These are phyloP conservation scores for Luperina testacea DNA, from an alignment of 2,888 invertebrate genomes.

Conservation along the genomic window DNA sequence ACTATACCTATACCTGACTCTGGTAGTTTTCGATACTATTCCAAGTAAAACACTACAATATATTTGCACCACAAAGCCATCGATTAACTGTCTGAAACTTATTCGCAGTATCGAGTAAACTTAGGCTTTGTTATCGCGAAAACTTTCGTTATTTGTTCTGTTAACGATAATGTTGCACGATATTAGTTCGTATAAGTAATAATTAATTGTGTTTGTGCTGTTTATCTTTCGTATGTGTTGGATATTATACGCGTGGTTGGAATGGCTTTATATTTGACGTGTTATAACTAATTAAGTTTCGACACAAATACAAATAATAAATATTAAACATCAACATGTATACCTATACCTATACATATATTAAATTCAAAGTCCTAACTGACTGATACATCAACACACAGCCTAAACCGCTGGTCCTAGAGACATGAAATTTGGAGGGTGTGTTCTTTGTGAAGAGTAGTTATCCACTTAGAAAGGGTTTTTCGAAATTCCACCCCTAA, in stretches of 20 bases:
- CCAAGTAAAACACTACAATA: constrained; percentile 19
- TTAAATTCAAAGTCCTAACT: too few species aligned
- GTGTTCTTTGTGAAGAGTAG: too few species aligned
- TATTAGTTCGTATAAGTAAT: constrained; percentile 79
- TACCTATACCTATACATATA: too few species aligned
- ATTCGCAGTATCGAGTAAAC: constrained; percentile 44
- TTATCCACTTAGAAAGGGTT: too few species aligned
- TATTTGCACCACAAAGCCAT: constrained; percentile 38
- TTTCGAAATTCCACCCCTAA: too few species aligned
- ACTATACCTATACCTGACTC: neutral
- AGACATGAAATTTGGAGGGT: too few species aligned
- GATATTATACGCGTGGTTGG: constrained; percentile 28
- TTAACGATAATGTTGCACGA: constrained; percentile 73
- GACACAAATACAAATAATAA: neutral
- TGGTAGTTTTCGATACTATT: constrained; percentile 2
- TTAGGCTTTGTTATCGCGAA: constrained; percentile 59
- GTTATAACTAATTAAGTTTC: constrained; percentile 11
- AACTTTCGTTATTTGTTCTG: constrained; percentile 81
- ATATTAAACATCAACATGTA: too few species aligned
- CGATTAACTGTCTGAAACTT: constrained; percentile 51
- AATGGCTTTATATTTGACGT: neutral
- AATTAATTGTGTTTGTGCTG: constrained; percentile 79
- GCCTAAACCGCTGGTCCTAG: too few species aligned
- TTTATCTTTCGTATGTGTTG: constrained; percentile 54
- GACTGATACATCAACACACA: too few species aligned